phyloP scores from a whole-genome alignment of 2,797 vertebrate genomes.

The Serranus cabrilla region DNA sequence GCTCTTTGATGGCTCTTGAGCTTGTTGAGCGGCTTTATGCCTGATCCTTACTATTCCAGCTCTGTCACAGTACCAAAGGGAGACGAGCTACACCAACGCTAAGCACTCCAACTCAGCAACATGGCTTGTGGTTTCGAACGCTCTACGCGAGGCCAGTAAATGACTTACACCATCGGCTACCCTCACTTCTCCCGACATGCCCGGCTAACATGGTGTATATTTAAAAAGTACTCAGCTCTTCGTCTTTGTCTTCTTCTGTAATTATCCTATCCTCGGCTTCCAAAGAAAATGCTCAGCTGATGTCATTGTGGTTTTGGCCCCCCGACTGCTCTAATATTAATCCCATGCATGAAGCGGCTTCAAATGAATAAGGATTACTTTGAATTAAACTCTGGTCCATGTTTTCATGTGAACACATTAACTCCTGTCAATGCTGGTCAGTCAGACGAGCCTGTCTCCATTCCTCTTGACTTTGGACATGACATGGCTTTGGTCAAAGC shows the following conservation, averaged over 20 bases:
- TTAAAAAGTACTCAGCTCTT: constrained; percentile 85
- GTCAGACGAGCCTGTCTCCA: constrained; percentile 49
- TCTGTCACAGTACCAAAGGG: constrained; percentile 78
- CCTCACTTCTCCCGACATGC: constrained; percentile 72
- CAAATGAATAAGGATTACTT: constrained; percentile 71
- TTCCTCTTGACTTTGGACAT: constrained; percentile 72
- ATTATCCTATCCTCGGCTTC: constrained; percentile 80
- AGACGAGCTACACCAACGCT: constrained; percentile 66
- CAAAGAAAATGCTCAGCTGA: constrained; percentile 82
- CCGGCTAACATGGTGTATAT: constrained; percentile 78
- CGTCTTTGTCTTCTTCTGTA: constrained; percentile 83
- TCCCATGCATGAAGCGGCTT: constrained; percentile 74
- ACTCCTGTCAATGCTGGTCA: constrained; percentile 69
- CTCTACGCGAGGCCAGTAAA: constrained; percentile 73
- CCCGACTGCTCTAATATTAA: constrained; percentile 80
- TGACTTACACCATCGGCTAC: constrained; percentile 74
- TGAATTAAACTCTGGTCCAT: constrained; percentile 69
- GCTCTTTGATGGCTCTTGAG: constrained; percentile 79
- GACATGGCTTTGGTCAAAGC: constrained; percentile 64
- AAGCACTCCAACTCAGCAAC: constrained; percentile 72
- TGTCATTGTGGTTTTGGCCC: constrained; percentile 85
- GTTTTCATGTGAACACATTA: constrained; percentile 73
- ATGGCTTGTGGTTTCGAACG: constrained; percentile 74
- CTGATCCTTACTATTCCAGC: constrained; percentile 77
- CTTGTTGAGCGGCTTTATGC: constrained; percentile 80